phyloP scores from a whole-genome alignment of 1,140 invertebrate genomes.

The Bradysia coprophila region DNA sequence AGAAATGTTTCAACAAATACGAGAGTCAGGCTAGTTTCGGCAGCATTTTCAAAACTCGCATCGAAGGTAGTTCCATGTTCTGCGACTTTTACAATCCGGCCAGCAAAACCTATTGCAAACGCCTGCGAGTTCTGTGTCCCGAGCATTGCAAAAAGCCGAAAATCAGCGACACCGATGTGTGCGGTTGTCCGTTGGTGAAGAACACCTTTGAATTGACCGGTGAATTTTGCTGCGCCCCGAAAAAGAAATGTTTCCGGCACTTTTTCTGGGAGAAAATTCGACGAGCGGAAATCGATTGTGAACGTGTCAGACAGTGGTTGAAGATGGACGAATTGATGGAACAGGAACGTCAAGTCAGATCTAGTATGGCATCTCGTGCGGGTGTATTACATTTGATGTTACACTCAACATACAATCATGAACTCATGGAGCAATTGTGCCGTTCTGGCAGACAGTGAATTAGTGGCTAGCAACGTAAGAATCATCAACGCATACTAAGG shows the following conservation, averaged over 20 bases:
- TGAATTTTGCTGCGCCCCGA: slow-evolving; percentile 46
- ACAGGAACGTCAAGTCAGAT: slow-evolving; percentile 75
- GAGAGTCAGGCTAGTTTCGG: slow-evolving; percentile 95
- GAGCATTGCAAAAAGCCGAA: slow-evolving; percentile 96
- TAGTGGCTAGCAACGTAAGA: too few relatives aligned
- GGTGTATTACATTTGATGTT: slow-evolving; percentile 84
- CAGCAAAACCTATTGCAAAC: slow-evolving; percentile 88
- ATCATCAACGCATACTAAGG: too few relatives aligned
- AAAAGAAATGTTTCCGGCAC: slow-evolving; percentile 83
- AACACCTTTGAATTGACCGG: slow-evolving; percentile 65
- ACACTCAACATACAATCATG: slow-evolving; percentile 89
- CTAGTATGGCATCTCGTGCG: slow-evolving; percentile 71
- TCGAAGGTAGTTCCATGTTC: slow-evolving; percentile 89
- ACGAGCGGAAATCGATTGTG: slow-evolving; percentile 69
- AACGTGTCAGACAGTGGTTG: slow-evolving; percentile 67
- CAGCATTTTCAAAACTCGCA: slow-evolving; percentile 81
- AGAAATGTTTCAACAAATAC: slow-evolving; percentile 92
- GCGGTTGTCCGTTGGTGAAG: slow-evolving; percentile 74
- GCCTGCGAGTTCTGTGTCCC: slow-evolving; percentile 86
- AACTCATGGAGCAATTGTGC: slow-evolving; percentile 50
- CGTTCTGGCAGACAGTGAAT: too few relatives aligned
- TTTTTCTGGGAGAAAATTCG: slow-evolving; percentile 92
- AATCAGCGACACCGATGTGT: slow-evolving; percentile 65
- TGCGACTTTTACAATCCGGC: slow-evolving; percentile 90
- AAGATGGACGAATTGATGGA: slow-evolving; percentile 91